Percentiles rank a stretch among this genome's conserved stretches.
Evolutionary conservation across 2,888 invertebrate species (phyloP).

Genomic region (Asteroscopus sphinx): DNA sequence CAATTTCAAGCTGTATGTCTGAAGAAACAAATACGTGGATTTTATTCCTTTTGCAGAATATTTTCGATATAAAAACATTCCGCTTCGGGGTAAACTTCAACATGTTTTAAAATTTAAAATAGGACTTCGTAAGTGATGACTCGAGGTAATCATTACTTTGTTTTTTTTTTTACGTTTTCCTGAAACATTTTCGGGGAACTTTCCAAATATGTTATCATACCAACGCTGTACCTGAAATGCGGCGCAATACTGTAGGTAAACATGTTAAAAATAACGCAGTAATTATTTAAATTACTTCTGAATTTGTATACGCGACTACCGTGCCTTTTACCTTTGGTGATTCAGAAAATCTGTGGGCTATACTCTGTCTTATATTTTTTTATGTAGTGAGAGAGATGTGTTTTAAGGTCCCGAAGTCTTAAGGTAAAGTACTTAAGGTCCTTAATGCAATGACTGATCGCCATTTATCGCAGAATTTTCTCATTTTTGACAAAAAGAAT

Average conservation of each 20-base stretch:
- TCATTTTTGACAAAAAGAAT: no score
- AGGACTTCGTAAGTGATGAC: constrained; percentile 2
- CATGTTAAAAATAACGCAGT: not conserved
- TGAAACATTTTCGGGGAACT: constrained; percentile 15
- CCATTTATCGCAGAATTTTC: no score
- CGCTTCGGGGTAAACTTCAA: constrained; percentile 34
- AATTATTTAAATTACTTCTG: no score
- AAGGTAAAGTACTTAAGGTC: no score
- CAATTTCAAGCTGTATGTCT: constrained; percentile 65
- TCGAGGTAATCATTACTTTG: constrained; percentile 21
- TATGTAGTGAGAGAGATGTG: no score
- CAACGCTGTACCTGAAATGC: constrained; percentile 1
- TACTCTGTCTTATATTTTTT: no score
- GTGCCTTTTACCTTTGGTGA: no score
- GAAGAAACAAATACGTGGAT: constrained; percentile 45
- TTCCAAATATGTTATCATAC: constrained; percentile 28
- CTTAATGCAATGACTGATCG: no score
- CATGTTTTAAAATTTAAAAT: constrained; percentile 50
- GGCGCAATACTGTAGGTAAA: constrained; percentile 13
- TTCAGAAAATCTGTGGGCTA: no score
- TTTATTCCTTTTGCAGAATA: constrained; percentile 67
- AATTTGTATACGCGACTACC: no score
- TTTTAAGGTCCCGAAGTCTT: no score
- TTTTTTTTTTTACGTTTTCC: constrained; percentile 32
- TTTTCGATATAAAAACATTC: constrained; percentile 46